Evolutionary conservation across 2,113 vertebrate genomes (phyloP).

Genomic region (Coregonus clupeaformis): DNA sequence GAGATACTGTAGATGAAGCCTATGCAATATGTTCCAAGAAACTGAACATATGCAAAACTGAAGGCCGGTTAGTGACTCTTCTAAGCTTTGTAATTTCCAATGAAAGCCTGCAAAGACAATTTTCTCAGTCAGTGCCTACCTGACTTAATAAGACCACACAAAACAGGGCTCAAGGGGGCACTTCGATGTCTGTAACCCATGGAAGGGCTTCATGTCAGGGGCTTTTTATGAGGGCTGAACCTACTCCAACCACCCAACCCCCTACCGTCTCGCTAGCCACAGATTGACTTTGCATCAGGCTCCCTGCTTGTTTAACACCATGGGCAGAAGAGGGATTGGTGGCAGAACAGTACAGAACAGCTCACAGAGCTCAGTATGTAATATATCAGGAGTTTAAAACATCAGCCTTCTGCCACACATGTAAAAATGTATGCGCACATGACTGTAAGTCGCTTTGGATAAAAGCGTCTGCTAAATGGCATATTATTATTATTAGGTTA

Average conservation of each 20-base stretch:
- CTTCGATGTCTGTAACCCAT: conserved; percentile 4
- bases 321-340: background rate
- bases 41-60: conserved; percentile 34
- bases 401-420: background rate
- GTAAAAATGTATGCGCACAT: too few relatives aligned
- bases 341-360: background rate
- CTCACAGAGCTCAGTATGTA: background rate
- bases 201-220: background rate
- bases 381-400: background rate
- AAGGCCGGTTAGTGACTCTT: background rate
- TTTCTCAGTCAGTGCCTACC: too few relatives aligned
- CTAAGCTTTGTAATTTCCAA: too few relatives aligned
- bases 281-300: conserved; percentile 2
- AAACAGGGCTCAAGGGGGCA: conserved; percentile 3
- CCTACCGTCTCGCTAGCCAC: background rate
- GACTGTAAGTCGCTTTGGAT: too few relatives aligned
- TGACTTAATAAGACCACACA: conserved; percentile 16
- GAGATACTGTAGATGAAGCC: background rate
- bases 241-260: background rate
- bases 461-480: too few relatives aligned
- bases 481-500: too few relatives aligned
- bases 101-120: too few relatives aligned
- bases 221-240: conserved; percentile 20
- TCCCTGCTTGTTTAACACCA: conserved; percentile 8
- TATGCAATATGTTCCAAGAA: conserved; percentile 58